A percentile compares a stretch with the other conserved stretches of the same genome.
Evolutionary conservation across 2,113 vertebrate species (phyloP).

Genomic region (Baryphthengus martii): DNA sequence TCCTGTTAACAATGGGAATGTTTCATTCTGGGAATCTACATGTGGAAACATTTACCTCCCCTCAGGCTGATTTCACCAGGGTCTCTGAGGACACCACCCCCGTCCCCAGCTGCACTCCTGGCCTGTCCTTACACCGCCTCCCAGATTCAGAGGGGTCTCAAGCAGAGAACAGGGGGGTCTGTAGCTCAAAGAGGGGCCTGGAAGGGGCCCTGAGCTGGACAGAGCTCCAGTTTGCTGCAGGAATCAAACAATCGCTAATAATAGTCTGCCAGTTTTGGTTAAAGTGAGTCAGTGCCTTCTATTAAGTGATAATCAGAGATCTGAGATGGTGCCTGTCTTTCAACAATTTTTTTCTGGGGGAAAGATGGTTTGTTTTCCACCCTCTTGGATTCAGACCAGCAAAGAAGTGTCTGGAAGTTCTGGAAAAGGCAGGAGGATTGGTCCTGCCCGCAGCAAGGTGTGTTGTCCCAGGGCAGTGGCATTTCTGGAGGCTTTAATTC

Average conservation of each 20-base stretch:
- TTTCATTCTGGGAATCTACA: not conserved
- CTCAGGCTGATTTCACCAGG: not conserved
- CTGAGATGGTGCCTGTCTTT: not conserved
- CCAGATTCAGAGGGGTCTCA: not conserved
- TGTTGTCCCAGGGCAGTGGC: not conserved
- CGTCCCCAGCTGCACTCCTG: not conserved
- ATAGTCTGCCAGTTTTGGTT: not conserved
- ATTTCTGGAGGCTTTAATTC: not conserved
- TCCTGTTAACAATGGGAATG: not conserved
- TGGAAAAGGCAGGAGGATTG: not conserved
- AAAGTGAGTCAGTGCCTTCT: not conserved
- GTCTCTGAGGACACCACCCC: not conserved
- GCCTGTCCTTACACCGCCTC: not conserved
- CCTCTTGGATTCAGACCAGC: not conserved
- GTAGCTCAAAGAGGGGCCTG: not conserved
- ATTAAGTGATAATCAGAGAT: not conserved
- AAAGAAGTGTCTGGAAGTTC: not conserved
- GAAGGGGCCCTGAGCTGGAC: not conserved
- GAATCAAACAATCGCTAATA: not conserved
- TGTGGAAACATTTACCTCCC: not conserved
- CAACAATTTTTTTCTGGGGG: not conserved
- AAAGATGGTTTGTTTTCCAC: not conserved
- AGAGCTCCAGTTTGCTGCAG: not conserved
- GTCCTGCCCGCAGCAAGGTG: not conserved
- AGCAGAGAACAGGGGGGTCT: not conserved